Base-by-base conservation (phyloP, 1,140 invertebrate species). In the Tetranychus cinnabarinus region DNA sequence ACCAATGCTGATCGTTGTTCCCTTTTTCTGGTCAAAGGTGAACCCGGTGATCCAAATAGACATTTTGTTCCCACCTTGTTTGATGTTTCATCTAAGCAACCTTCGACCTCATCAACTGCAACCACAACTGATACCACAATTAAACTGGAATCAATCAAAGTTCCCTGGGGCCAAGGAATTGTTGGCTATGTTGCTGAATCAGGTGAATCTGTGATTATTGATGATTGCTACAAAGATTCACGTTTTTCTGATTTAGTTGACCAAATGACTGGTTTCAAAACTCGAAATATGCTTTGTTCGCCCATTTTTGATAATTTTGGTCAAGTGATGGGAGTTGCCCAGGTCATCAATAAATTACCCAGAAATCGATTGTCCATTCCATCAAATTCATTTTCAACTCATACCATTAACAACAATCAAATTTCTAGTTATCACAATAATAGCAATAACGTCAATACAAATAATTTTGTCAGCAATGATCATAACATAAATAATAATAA, bases 221-320 rank as follows among this genome's bases (percentile, higher is more conserved):
- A 88, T 12, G 88, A 96, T 74, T 90, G 89, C 56, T 96, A 96
- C 34, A 72, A 89, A 86, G 87, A 91, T 70, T 77, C 81, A 59
- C 78, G 88, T 63, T 96, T 95, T 74, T 93, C 91, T 77, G 82
- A 85, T 70, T 85, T 90, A 71, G 86, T 96, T 67, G 91, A 97
- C 71, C 81, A 81, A 39, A 78, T 83, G 70, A 96, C 90, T 50
- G 89, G 90, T 33, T 96, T 95, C 73, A 83, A 82, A 70, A 97
- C 91, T 36, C 80, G 83, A 70, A 88, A 86, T 45, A 79, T 97
- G 58, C 77, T 95, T 23, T 92, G 89, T 70, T 90, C 93, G 88
- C 88, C 91, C 33, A 93, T 97, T 71, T 90, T 91, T 73, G 89
- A 95, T 73, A 83, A 81, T 68, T 82, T 82, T 65, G 89, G 88